Evolutionary conservation across 2,888 invertebrate genomes (phyloP).

Genomic region (Melanotus villosus): DNA sequence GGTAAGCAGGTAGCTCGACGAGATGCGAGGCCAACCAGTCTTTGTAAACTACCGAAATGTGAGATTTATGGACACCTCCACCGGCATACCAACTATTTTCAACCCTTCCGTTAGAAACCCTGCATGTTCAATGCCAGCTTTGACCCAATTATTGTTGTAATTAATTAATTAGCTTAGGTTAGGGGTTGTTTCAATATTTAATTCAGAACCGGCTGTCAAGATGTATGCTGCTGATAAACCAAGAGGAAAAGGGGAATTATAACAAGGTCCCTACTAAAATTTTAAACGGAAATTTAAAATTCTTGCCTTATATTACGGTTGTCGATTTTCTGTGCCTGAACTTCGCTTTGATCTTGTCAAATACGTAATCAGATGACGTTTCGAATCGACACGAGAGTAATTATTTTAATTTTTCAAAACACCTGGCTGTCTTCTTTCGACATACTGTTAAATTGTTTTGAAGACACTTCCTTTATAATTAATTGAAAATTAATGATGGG

Average conservation of each 20-base stretch:
- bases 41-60: conserved; percentile 58
- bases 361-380: not conserved
- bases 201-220: conserved; percentile 18
- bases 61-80: conserved; percentile 56
- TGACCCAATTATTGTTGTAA: conserved; percentile 54
- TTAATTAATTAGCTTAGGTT: conserved; percentile 53
- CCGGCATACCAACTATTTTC: conserved; percentile 54
- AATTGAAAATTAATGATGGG: too few species aligned
- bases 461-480: too few species aligned
- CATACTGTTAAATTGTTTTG: too few species aligned
- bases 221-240: conserved; percentile 8
- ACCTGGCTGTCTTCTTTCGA: too few species aligned
- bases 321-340: not conserved
- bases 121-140: conserved; percentile 40
- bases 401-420: too few species aligned
- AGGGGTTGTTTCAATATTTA: conserved; percentile 39
- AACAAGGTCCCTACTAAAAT: not conserved
- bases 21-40: conserved; percentile 53
- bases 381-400: too few species aligned
- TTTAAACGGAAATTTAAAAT: conserved; percentile 13
- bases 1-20: conserved; percentile 49
- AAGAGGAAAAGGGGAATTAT: conserved; percentile 6
- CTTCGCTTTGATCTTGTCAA: not conserved
- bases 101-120: conserved; percentile 46
- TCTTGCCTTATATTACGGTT: not conserved